Base-by-base conservation (phyloP, 2,888 invertebrate species). In the Lathronympha strigana region DNA sequence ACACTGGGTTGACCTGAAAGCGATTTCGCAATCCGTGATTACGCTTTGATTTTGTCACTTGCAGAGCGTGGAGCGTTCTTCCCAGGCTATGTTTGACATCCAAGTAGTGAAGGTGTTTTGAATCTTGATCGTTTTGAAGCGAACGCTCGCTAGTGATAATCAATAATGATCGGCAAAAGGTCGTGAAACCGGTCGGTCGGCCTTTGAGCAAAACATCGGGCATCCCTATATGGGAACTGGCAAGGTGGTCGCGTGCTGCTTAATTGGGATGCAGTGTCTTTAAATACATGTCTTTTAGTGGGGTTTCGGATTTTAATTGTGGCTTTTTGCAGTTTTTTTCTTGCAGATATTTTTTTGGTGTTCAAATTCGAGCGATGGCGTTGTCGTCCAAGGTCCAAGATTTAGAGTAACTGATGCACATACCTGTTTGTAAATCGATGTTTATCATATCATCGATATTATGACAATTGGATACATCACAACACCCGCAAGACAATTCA, bases 1-100 rank as follows among this genome's bases (percentile, higher is more conserved):
- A 60, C 63, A 57, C 51, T 57, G 25, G 23, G 58, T 23, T 45
- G 60, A 53, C 60, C 64, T 66, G 64, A 66, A 66, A 54, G 31
- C 36, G 28, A 13, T 64, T 33, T 60, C 45, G 64, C 60, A 66
- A 66, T 28, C 36, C 45, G 31, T 45, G n/a, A n/a, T 49, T 50
- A 50, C 21, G 31, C 57, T 58, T 31, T 58, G 50, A 61, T 61
- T 61, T 43, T 54, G 13, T 21, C 45, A 45, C 21, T 45, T 21
- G 45, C 11, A 17, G 2, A 11, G 11, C n/a, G n/a, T n/a, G n/a
- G 15, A 38, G 15, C 38, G 15, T 5, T n/a, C 38, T 6, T 15
- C 15, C 38, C 38, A 15, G 15, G 15, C n/a, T 13, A 13, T 33
- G 2, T 33, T 33, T 11, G 33, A 33, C 13, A 33, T 33, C 13